Evolutionary conservation across 64 coral and sea anemone genomes (phyloP), one percentile per base, ranked within the genome.

Genomic region (Trachythela sp.): DNA sequence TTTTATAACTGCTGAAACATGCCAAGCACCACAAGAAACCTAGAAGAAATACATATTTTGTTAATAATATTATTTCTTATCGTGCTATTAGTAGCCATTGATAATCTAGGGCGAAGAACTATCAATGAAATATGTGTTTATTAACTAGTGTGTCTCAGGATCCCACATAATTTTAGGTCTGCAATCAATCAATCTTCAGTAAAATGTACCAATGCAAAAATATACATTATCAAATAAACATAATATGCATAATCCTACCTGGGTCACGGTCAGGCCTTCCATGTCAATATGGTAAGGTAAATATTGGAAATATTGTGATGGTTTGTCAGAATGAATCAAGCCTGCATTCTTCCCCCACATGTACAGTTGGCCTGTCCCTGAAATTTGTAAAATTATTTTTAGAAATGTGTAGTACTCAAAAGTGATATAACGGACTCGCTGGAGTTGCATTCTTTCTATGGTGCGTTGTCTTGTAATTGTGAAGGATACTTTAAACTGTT

Each of bases 271-370:
- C 30, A 37, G 2, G 75, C 34, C 75, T 36, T 37, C 27, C 31
- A 39, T 80, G 13, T 80, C 37, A 35, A 80, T 80, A 6, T 80
- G 86, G 33, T 88, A 85, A 7, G 95, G 95, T 3, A 92, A 51
- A 89, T 88, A 94, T 60, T 98, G 95, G 52, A 92, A 94, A 94
- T 89, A 93, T 38, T 93, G 92, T 34, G 51, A 39, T 18, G 88
- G 87, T 91, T 94, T 86, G 64, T 98, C 91, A 54, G 83, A 36
- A 87, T 91, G 89, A 85, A 98, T 94, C 7, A 98, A 85, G 36
- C 93, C 94, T 2, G 91, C 84, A 54, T 98, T 98, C 83, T 94
- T 91, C 14, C 95, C 95, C 95, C 95, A 98, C 93, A 98, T 91
- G 83, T 90, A 94, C 13, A 98, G 75, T 39, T 91, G 60, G 2